These are phyloP conservation scores for Cichladusa arquata DNA, from an alignment of 2,113 vertebrate genomes.

Conservation along the genomic window DNA sequence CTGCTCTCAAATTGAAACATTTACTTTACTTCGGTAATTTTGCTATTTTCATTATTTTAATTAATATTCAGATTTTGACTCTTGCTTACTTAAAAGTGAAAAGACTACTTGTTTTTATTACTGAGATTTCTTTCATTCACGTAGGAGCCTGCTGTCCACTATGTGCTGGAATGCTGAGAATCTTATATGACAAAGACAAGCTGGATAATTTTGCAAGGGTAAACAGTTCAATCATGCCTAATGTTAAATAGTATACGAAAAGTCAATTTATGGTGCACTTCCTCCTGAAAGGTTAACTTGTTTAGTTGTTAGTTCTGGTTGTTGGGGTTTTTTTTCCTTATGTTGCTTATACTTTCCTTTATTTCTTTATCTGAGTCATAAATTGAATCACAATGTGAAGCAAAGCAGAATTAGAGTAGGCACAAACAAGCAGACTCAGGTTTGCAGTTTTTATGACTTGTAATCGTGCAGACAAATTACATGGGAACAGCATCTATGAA, in stretches of 20 bases:
- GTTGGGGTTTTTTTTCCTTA: background rate
- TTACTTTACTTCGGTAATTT: background rate
- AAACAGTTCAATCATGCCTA: background rate
- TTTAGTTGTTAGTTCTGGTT: background rate
- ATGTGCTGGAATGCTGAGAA: constrained; percentile 92
- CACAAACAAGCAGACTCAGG: background rate
- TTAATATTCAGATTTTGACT: background rate
- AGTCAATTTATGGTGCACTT: background rate
- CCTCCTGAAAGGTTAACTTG: background rate
- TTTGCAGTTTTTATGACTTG: background rate
- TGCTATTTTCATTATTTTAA: background rate
- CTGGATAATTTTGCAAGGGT: constrained; percentile 94
- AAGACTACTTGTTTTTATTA: background rate
- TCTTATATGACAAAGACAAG: constrained; percentile 91
- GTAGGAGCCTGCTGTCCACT: constrained; percentile 94
- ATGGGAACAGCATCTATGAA: background rate
- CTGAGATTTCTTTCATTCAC: background rate
- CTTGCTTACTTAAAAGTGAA: background rate
- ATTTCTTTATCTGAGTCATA: background rate
- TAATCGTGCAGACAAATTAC: background rate
- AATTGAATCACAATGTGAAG: background rate
- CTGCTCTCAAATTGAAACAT: background rate
- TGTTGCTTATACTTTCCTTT: background rate
- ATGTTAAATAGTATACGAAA: background rate
- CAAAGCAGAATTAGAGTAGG: background rate